Evolutionary conservation across 1,140 invertebrate species (phyloP).

Genomic region (Heliothis subflexa): DNA sequence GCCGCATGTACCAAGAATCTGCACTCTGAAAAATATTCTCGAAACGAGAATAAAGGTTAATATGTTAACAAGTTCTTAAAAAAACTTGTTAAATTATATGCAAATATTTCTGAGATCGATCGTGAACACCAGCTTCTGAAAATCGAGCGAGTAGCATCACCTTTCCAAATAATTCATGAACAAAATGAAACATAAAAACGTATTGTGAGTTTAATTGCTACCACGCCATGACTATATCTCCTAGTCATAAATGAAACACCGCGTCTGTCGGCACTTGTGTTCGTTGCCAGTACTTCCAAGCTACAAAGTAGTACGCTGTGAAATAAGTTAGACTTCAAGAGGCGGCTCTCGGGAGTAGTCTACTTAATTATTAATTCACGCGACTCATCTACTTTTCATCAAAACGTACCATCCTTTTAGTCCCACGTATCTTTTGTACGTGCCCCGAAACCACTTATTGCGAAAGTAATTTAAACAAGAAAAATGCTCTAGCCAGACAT

Average conservation of each 20-base stretch:
- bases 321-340: slow-evolving; percentile 15
- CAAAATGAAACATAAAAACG: background rate
- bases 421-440: background rate
- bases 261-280: background rate
- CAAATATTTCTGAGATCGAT: too few relatives aligned
- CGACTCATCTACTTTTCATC: slow-evolving; percentile 34
- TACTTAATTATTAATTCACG: slow-evolving; percentile 41
- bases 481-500: background rate
- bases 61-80: too few relatives aligned
- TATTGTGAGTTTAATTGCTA: background rate
- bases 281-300: background rate
- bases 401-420: slow-evolving; percentile 19
- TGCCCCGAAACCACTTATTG: slow-evolving; percentile 21
- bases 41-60: background rate
- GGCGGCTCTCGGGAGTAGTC: slow-evolving; percentile 4
- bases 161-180: too few relatives aligned
- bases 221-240: background rate
- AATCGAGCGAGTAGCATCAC: too few relatives aligned
- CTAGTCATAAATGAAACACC: background rate
- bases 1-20: slow-evolving; percentile 7
- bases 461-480: slow-evolving; percentile 25
- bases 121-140: too few relatives aligned
- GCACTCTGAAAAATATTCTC: background rate
- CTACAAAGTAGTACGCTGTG: background rate
- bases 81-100: too few relatives aligned